These are phyloP conservation scores for Mastomys natalensis DNA, from an alignment of 2,113 vertebrate species.

Conservation along the genomic window DNA sequence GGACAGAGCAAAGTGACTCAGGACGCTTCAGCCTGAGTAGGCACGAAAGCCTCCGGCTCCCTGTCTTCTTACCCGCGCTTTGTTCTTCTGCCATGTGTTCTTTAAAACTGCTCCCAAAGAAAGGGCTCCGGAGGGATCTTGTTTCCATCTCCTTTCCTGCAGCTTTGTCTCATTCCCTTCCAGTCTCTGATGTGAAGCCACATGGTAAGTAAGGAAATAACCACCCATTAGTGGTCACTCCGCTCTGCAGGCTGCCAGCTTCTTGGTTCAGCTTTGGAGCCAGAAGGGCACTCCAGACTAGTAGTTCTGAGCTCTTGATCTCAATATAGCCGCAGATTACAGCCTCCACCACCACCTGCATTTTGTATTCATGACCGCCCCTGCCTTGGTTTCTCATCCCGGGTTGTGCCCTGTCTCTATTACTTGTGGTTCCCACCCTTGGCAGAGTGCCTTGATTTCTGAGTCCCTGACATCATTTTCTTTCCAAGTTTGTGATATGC, in stretches of 20 bases:
- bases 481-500: neutral
- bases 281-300: neutral
- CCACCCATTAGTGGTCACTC: neutral
- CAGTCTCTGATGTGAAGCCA: slow-evolving; percentile 35
- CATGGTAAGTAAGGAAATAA: slow-evolving; percentile 27
- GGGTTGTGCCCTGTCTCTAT: neutral
- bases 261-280: slow-evolving; percentile 22
- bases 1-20: neutral
- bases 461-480: neutral
- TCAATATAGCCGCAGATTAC: neutral
- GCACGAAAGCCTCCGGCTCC: neutral
- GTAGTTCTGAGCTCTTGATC: neutral
- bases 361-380: neutral
- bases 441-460: neutral
- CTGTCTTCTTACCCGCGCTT: neutral
- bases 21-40: neutral
- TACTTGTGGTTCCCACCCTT: neutral
- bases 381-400: neutral
- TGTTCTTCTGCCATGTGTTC: neutral
- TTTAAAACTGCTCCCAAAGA: slow-evolving; percentile 3
- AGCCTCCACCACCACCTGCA: neutral
- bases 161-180: neutral
- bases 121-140: slow-evolving; percentile 30
- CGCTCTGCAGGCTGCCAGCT: neutral
- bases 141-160: neutral